These are phyloP conservation scores for Polyploca ridens DNA, from an alignment of 2,888 invertebrate species.

Conservation along the genomic window DNA sequence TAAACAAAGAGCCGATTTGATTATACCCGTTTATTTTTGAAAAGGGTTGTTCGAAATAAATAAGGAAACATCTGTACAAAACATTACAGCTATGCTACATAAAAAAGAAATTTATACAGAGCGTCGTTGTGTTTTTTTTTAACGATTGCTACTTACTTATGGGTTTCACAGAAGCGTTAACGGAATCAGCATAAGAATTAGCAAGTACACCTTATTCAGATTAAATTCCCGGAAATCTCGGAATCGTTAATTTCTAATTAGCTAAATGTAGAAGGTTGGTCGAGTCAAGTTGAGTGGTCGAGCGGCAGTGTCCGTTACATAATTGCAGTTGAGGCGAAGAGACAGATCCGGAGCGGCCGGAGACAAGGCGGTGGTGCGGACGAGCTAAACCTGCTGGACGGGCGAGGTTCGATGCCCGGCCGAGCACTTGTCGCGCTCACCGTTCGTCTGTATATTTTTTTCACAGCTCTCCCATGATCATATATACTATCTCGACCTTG, in stretches of 20 bases:
- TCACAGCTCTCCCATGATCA: slow-evolving; percentile 43
- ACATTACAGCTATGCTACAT: no score
- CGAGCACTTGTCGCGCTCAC: slow-evolving; percentile 58
- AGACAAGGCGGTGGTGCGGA: slow-evolving; percentile 23
- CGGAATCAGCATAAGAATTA: slow-evolving; percentile 11
- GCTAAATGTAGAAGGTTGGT: slow-evolving; percentile 25
- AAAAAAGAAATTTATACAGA: no score
- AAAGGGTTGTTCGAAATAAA: no score
- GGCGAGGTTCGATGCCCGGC: slow-evolving; percentile 70
- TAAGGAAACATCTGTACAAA: no score
- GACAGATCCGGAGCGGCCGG: slow-evolving; percentile 54
- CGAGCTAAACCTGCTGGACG: slow-evolving; percentile 62
- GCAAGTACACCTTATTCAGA: slow-evolving; percentile 18
- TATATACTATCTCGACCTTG: slow-evolving; percentile 52
- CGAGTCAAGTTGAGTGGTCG: slow-evolving; percentile 20
- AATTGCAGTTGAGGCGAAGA: slow-evolving; percentile 61
- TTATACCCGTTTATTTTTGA: no score
- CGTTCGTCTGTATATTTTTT: slow-evolving; percentile 39
- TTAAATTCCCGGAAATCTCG: slow-evolving; percentile 24
- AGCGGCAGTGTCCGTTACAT: slow-evolving; percentile 56
- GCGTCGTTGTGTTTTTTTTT: no score
- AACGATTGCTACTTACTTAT: no score
- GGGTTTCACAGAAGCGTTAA: neutral
- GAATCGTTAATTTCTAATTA: slow-evolving; percentile 29
- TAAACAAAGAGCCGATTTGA: no score